These are phyloP conservation scores for Drosophila rufa DNA, from an alignment of 1,140 invertebrate species.

Conservation along the genomic window DNA sequence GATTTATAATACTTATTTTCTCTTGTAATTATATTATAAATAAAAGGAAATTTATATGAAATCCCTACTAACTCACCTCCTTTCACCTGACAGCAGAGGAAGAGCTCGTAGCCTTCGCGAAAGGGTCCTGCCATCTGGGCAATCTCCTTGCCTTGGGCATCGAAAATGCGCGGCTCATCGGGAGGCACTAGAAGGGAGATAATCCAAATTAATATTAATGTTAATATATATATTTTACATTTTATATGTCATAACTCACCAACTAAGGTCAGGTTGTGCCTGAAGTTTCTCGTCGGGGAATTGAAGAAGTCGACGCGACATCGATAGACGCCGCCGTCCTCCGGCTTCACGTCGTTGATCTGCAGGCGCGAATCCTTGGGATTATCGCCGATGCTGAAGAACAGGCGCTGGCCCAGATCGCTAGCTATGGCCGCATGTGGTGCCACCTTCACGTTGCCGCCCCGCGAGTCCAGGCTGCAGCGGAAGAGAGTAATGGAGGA, in stretches of 20 bases:
- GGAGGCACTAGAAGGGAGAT: conserved; percentile 89
- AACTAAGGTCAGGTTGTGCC: conserved; percentile 93
- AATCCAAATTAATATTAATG: neutral
- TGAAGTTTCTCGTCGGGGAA: conserved; percentile 93
- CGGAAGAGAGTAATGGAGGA: conserved; percentile 59
- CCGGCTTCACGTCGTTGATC: conserved; percentile 89
- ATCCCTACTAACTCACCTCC: conserved; percentile 88
- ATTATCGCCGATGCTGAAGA: conserved; percentile 90
- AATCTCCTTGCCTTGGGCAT: conserved; percentile 92
- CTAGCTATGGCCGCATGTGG: conserved; percentile 91
- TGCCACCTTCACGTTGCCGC: conserved; percentile 87
- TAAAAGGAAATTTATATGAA: neutral
- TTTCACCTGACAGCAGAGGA: conserved; percentile 92
- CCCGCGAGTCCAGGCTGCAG: conserved; percentile 91
- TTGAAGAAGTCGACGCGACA: conserved; percentile 94
- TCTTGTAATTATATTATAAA: neutral
- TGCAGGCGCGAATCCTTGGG: conserved; percentile 89
- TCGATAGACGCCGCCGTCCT: conserved; percentile 92
- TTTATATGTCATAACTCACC: conserved; percentile 87
- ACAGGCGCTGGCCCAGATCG: conserved; percentile 90
- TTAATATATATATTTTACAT: too few species aligned
- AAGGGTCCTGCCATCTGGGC: conserved; percentile 91
- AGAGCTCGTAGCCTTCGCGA: conserved; percentile 92
- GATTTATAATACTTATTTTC: too few species aligned
- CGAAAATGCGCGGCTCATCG: conserved; percentile 91